Evolutionary conservation across 2,797 vertebrate genomes (phyloP).

Genomic region (Brachymystax lenok): DNA sequence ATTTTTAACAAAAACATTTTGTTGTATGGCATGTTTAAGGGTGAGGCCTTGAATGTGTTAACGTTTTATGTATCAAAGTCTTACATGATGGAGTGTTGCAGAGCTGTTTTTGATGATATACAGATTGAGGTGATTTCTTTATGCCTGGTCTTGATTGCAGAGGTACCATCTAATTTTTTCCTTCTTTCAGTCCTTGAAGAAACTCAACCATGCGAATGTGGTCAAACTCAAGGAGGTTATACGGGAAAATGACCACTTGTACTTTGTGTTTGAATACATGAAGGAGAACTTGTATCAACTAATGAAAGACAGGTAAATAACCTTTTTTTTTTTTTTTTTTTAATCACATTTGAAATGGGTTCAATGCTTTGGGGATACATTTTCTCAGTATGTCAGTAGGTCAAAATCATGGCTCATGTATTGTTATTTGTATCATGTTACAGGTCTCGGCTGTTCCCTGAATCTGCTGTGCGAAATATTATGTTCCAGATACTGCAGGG

Average conservation of each 20-base stretch:
- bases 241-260: slow-evolving; percentile 96
- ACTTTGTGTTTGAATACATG: slow-evolving; percentile 99
- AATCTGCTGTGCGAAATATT: slow-evolving; percentile 96
- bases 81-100: slow-evolving; percentile 54
- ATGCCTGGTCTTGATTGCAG: neutral
- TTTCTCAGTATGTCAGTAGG: neutral
- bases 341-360: neutral
- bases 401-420: neutral
- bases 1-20: neutral
- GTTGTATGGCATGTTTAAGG: neutral
- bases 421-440: slow-evolving; percentile 53
- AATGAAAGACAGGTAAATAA: slow-evolving; percentile 94
- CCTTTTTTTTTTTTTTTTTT: neutral
- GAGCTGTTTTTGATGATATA: no score
- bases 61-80: slow-evolving; percentile 43
- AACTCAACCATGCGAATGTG: slow-evolving; percentile 96
- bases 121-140: neutral
- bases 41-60: slow-evolving; percentile 50
- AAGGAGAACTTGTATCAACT: slow-evolving; percentile 98
- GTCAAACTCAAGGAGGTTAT: slow-evolving; percentile 98
- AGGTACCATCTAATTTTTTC: neutral
- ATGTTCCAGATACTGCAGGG: slow-evolving; percentile 99
- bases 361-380: neutral
- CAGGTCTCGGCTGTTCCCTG: slow-evolving; percentile 95
- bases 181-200: slow-evolving; percentile 91